phyloP scores from a whole-genome alignment of 2,113 vertebrate species.

The Otolemur garnettii region DNA sequence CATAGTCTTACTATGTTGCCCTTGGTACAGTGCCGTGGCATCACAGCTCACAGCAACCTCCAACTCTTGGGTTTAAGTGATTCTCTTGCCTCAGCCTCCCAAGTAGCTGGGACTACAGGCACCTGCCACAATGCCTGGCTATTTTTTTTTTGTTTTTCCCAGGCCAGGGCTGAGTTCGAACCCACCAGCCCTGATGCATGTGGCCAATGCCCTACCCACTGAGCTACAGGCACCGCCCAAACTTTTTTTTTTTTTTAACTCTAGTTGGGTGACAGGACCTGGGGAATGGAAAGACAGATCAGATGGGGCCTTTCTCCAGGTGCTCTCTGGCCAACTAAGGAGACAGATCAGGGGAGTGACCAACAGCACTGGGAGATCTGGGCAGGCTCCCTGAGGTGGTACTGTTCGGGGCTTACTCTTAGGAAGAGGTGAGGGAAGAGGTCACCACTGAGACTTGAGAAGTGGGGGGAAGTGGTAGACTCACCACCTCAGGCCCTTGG shows the following conservation, averaged over 20 bases:
- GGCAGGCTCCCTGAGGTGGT: neutral
- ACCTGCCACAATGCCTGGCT: no score
- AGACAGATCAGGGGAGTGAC: neutral
- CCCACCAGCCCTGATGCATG: no score
- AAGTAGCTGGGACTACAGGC: no score
- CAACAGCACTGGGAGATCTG: neutral
- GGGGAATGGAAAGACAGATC: neutral
- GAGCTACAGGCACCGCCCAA: no score
- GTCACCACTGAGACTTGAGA: neutral
- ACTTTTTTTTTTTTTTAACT: neutral
- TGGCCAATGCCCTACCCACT: no score
- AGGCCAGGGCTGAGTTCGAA: no score
- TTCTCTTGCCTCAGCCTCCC: no score
- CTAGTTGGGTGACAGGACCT: neutral
- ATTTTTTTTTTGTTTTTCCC: no score
- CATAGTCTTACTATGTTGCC: no score
- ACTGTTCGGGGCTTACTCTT: fast-evolving
- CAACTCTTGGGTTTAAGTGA: no score
- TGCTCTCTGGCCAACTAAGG: neutral
- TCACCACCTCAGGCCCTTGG: neutral
- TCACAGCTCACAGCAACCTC: no score
- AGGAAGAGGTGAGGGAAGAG: neutral
- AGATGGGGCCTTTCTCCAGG: neutral
- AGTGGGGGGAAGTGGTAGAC: fast-evolving
- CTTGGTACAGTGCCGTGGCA: no score